phyloP scores from a whole-genome alignment of 2,888 invertebrate species.

The Erpobdella octoculata region DNA sequence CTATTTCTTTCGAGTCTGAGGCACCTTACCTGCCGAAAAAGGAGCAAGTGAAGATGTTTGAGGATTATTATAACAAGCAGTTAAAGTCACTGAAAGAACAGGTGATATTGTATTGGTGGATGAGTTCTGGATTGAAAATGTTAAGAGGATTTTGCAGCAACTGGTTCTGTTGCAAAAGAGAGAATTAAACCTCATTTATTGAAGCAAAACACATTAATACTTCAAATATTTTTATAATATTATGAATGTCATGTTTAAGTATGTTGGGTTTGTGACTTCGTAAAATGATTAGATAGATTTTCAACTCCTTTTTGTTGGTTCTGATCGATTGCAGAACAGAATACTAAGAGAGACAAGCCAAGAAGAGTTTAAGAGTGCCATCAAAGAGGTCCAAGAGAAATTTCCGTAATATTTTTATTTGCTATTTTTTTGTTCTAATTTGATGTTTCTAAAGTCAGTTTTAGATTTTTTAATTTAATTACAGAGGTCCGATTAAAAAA shows the following conservation, averaged over 20 bases:
- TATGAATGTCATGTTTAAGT: background rate
- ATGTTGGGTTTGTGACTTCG: background rate
- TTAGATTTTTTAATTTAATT: background rate
- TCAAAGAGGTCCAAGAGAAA: conserved; percentile 12
- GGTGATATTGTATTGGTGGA: no score
- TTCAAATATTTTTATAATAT: background rate
- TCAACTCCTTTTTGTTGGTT: no score
- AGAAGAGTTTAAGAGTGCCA: background rate
- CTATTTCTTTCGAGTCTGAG: background rate
- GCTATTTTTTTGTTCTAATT: background rate
- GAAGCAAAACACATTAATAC: no score
- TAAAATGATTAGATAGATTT: no score
- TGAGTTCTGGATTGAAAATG: no score
- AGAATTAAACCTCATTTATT: no score
- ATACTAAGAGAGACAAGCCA: conserved; percentile 17
- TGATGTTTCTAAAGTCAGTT: background rate
- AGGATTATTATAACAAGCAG: conserved; percentile 18
- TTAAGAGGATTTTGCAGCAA: no score
- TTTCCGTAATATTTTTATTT: background rate
- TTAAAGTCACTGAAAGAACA: conserved; percentile 16
- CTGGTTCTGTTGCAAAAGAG: no score
- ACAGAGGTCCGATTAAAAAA: background rate
- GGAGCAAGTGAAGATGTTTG: conserved; percentile 14
- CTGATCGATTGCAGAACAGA: conserved; percentile 1
- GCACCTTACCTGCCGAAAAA: conserved; percentile 19